Percentiles rank a stretch among this genome's conserved stretches.
phyloP scores from a whole-genome alignment of 1,140 invertebrate genomes.

The Anastatus disparis region DNA sequence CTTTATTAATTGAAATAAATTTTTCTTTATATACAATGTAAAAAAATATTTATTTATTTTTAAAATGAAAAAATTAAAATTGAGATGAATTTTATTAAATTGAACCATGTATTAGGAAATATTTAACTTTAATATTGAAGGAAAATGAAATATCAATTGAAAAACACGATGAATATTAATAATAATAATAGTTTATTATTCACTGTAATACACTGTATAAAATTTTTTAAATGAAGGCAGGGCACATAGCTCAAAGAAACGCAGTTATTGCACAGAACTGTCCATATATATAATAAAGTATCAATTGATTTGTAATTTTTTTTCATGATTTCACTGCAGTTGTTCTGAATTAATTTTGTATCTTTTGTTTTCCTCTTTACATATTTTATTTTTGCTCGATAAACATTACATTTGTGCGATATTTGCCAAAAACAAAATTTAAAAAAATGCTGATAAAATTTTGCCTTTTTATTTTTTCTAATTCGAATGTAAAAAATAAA shows the following conservation, averaged over 20 bases:
- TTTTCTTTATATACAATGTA: not conserved
- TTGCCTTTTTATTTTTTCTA: no score
- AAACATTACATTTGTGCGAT: conserved; percentile 59
- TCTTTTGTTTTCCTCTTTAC: conserved; percentile 19
- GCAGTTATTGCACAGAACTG: conserved; percentile 41
- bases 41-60: no score
- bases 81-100: no score
- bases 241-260: conserved; percentile 38
- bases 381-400: conserved; percentile 3
- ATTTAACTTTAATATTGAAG: no score
- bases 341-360: no score
- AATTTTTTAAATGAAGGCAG: conserved; percentile 41
- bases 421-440: conserved; percentile 55
- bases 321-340: conserved; percentile 13
- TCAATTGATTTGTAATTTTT: not conserved
- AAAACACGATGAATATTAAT: not conserved
- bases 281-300: conserved; percentile 7
- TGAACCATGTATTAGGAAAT: not conserved
- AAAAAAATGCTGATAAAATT: no score
- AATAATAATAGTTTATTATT: conserved; percentile 39
- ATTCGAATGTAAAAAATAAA: conserved; percentile 49
- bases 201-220: conserved; percentile 42
- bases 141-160: no score
- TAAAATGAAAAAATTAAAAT: no score
- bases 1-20: not conserved